Conservation (phyloP, 2,797 vertebrate species). For the Ptychadena robeensis region DNA sequence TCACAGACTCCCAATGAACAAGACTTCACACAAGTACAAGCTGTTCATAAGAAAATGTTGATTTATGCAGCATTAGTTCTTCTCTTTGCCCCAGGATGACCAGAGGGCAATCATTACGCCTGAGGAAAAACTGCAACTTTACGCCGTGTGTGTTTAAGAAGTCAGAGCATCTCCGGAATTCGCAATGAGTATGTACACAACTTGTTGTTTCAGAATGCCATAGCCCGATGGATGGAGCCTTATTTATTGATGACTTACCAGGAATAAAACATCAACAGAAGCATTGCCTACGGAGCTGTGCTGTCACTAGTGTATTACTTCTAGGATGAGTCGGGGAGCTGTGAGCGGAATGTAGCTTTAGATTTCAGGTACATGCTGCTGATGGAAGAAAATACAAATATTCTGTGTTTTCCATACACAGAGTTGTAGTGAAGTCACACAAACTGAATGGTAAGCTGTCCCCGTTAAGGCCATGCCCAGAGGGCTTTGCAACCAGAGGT, state of each 20-base stretch:
- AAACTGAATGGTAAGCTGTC: no score
- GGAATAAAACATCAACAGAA: conserved; percentile 10
- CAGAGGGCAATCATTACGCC: background rate
- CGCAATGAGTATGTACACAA: background rate
- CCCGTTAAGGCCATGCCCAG: no score
- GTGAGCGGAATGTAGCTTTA: background rate
- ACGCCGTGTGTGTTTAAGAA: background rate
- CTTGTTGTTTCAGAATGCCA: conserved; percentile 5
- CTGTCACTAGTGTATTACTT: background rate
- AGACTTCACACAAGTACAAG: background rate
- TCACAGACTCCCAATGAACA: background rate
- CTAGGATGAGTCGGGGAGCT: background rate
- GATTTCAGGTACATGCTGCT: background rate
- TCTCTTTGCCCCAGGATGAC: background rate
- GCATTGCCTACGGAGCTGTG: background rate
- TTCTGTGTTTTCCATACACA: background rate
- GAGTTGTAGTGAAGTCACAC: no score
- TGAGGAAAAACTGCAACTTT: conserved; percentile 4
- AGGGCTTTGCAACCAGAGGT: no score
- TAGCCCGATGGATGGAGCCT: background rate
- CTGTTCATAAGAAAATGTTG: background rate
- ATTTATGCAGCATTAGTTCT: conserved; percentile 26
- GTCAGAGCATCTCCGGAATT: background rate
- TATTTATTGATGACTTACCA: conserved; percentile 29
- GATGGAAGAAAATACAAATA: background rate